phyloP scores from a whole-genome alignment of 2,888 invertebrate genomes.

The Rotaria macrura region DNA sequence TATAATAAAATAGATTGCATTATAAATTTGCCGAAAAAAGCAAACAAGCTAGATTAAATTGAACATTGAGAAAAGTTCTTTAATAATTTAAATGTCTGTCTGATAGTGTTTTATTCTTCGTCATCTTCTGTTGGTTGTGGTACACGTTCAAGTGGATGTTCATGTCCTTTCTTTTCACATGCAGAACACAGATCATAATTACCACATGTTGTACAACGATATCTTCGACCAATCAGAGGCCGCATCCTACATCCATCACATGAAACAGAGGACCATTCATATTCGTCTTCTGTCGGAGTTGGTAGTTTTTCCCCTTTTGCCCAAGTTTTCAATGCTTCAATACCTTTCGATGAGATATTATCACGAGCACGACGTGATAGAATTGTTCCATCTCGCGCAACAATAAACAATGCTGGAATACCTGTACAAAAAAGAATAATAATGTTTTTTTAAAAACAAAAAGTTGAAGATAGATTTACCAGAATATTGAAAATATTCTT shows the following conservation, averaged over 20 bases:
- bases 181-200: neutral
- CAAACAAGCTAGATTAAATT: too few relatives aligned
- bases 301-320: neutral
- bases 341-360: neutral
- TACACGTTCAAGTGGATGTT: neutral
- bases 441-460: neutral
- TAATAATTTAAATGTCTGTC: too few relatives aligned
- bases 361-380: neutral
- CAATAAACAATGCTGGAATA: neutral
- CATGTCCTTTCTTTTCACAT: neutral
- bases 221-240: conserved; percentile 59
- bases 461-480: neutral
- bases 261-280: neutral
- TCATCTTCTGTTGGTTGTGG: neutral
- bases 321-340: neutral
- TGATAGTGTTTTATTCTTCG: too few relatives aligned
- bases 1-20: too few relatives aligned
- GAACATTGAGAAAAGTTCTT: too few relatives aligned
- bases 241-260: conserved; percentile 60
- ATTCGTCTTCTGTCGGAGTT: neutral
- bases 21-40: too few relatives aligned
- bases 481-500: neutral
- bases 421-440: neutral
- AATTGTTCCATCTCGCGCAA: neutral
- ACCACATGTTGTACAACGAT: conserved; percentile 56